Conservation (phyloP, 2,113 vertebrate genomes). For the Forbesichthys agassizii region DNA sequence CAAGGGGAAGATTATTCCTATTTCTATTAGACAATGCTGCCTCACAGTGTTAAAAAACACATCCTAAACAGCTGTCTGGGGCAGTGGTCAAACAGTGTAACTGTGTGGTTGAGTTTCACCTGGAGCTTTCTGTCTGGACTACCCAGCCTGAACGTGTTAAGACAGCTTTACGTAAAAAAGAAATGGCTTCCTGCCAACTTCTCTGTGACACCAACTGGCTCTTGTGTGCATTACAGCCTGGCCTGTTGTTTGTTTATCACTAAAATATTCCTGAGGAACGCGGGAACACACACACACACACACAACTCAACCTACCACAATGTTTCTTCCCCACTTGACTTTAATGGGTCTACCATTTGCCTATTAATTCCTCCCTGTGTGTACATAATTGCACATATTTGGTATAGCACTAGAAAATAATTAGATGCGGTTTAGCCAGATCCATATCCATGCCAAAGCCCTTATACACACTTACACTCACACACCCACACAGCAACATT, state of each 20-base stretch:
- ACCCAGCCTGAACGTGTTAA: constrained; percentile 13
- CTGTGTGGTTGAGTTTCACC: constrained; percentile 9
- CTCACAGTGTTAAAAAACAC: constrained; percentile 18
- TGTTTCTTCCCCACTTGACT: constrained; percentile 13
- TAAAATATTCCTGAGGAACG: constrained; percentile 44
- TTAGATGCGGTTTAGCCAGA: constrained; percentile 18
- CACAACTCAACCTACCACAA: constrained; percentile 18
- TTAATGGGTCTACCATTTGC: constrained; percentile 28
- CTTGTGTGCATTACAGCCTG: constrained; percentile 25
- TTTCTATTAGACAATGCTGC: constrained; percentile 19
- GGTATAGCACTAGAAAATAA: constrained; percentile 16
- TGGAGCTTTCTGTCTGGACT: constrained; percentile 4
- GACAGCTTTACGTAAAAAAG: constrained; percentile 29
- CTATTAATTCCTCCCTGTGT: constrained; percentile 18
- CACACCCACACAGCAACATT: constrained; percentile 4
- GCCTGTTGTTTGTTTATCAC: constrained; percentile 37
- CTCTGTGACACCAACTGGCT: constrained; percentile 11
- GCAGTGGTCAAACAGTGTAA: constrained; percentile 6
- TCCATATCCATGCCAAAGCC: constrained; percentile 27
- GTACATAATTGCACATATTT: constrained; percentile 28
- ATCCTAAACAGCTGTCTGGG: constrained; percentile 1
- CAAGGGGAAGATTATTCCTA: constrained; percentile 1
- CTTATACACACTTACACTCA: constrained; percentile 19
- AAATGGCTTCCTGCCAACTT: not conserved
- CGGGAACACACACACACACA: constrained; percentile 18